phyloP scores from a whole-genome alignment of 2,888 invertebrate genomes.

The Cordylochernes scorpioides region DNA sequence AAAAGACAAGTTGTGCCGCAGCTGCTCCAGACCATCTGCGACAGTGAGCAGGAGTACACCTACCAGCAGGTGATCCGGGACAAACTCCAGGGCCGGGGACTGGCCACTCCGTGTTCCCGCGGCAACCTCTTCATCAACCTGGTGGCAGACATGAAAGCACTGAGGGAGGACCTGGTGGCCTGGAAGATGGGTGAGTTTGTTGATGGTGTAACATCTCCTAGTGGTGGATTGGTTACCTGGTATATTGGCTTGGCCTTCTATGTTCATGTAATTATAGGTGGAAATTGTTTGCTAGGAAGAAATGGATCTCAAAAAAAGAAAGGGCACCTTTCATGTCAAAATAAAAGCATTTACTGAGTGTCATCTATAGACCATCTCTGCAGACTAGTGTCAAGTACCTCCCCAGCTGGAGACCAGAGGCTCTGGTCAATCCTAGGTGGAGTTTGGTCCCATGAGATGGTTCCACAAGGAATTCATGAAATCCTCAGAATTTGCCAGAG shows the following conservation, averaged over 20 bases:
- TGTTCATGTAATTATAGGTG: too few relatives aligned
- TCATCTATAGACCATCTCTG: too few relatives aligned
- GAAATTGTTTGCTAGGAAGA: too few relatives aligned
- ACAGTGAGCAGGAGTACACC: slow-evolving; percentile 25
- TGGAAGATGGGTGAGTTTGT: slow-evolving; percentile 10
- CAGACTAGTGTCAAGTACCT: too few relatives aligned
- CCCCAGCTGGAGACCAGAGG: too few relatives aligned
- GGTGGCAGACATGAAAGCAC: slow-evolving; percentile 51
- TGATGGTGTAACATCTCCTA: neutral
- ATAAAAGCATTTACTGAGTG: too few relatives aligned
- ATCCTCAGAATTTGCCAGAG: too few relatives aligned
- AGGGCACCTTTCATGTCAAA: too few relatives aligned
- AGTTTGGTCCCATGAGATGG: too few relatives aligned
- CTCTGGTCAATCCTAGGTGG: too few relatives aligned
- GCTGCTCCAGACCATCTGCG: slow-evolving; percentile 23
- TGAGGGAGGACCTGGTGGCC: slow-evolving; percentile 48
- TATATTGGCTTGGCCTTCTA: neutral
- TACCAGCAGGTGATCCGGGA: slow-evolving; percentile 40
- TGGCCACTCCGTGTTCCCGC: slow-evolving; percentile 48
- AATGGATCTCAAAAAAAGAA: too few relatives aligned
- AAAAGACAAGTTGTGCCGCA: slow-evolving; percentile 8
- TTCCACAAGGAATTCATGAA: too few relatives aligned
- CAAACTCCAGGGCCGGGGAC: slow-evolving; percentile 43
- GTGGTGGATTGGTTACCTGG: neutral
- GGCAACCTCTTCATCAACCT: slow-evolving; percentile 59